Conservation (phyloP, 2,888 invertebrate species). For the Mycalesis mineus region DNA sequence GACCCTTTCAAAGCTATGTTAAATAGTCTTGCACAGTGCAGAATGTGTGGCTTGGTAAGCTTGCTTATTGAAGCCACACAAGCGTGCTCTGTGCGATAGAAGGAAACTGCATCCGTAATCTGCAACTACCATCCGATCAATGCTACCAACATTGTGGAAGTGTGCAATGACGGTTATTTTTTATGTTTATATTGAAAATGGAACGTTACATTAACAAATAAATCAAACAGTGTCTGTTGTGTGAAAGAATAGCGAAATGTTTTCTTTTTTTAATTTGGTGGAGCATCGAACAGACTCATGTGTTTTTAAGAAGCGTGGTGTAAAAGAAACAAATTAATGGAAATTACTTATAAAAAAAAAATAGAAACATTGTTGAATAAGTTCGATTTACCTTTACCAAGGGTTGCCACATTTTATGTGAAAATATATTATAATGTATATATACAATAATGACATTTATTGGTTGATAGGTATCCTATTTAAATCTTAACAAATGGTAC, state of each 20-base stretch:
- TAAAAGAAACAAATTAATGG: conserved; percentile 27
- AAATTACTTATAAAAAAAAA: conserved; percentile 31
- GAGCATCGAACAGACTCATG: conserved; percentile 20
- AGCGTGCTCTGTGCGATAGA: too few relatives aligned
- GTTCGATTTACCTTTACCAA: conserved; percentile 32
- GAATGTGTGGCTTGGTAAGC: too few relatives aligned
- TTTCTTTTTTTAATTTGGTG: conserved; percentile 43
- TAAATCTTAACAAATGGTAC: background rate
- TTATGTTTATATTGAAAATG: conserved; percentile 71
- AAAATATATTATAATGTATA: background rate
- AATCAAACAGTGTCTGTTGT: conserved; percentile 41
- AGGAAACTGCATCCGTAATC: background rate
- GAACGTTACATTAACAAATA: conserved; percentile 40
- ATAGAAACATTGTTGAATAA: conserved; percentile 30
- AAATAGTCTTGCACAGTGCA: too few relatives aligned
- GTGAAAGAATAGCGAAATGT: conserved; percentile 38
- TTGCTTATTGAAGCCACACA: too few relatives aligned
- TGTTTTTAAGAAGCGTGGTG: conserved; percentile 42
- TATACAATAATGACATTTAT: background rate
- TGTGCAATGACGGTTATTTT: conserved; percentile 60
- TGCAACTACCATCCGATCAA: background rate
- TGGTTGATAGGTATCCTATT: background rate
- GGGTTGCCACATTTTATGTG: conserved; percentile 1
- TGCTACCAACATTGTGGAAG: conserved; percentile 35
- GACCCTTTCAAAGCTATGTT: too few relatives aligned